phyloP scores from a whole-genome alignment of 2,113 vertebrate genomes.

The Xiphorhynchus elegans region DNA sequence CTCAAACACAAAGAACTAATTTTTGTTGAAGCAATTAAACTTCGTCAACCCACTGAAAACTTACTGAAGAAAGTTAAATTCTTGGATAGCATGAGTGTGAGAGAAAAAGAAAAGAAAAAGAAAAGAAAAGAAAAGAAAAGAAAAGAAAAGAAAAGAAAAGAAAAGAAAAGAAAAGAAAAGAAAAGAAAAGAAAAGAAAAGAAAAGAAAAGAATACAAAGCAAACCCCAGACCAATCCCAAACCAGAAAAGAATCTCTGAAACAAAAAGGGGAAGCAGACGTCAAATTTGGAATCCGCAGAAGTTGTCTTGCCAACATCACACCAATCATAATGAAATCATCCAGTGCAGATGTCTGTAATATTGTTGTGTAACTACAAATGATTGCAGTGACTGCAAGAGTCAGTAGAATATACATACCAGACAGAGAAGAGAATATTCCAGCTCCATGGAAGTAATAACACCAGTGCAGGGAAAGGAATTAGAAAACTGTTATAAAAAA shows the following conservation, averaged over 20 bases:
- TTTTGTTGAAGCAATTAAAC: slow-evolving; percentile 19
- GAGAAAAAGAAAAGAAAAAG: background rate
- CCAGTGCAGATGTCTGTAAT: background rate
- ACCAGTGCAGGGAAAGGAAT: background rate
- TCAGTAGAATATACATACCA: background rate
- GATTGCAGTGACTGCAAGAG: background rate
- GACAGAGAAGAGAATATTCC: background rate
- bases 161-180: background rate
- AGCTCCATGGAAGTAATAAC: background rate
- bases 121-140: too few species aligned
- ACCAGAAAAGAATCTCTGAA: background rate
- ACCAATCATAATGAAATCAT: background rate
- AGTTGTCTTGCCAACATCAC: background rate
- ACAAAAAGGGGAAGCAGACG: background rate
- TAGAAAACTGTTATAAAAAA: background rate
- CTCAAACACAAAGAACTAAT: slow-evolving; percentile 17
- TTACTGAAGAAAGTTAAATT: background rate
- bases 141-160: too few species aligned
- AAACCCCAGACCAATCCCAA: background rate
- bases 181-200: too few species aligned
- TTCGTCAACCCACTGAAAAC: slow-evolving; percentile 32
- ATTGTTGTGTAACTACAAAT: background rate
- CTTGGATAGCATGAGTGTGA: background rate
- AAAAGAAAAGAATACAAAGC: too few species aligned
- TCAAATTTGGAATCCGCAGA: background rate